Base-by-base conservation (phyloP, 2,113 vertebrate genomes). In the Ceyx cyanopectus region DNA sequence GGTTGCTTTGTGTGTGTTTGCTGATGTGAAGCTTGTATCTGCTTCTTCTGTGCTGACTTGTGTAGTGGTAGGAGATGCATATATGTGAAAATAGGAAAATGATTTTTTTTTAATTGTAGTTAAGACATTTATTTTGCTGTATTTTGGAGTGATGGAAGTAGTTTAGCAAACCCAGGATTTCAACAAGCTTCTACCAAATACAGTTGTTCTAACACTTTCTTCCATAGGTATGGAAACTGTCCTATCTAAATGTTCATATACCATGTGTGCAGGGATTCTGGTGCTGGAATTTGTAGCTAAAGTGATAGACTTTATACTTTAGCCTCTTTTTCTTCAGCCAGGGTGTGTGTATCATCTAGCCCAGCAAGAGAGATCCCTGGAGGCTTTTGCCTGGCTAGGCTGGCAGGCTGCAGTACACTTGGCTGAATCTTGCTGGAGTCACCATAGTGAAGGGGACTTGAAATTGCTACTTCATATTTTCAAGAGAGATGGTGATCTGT, bases 301-400 rank as follows among this genome's bases (percentile, higher is more conserved):
- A 77, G 11, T 78, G 37, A 37, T 37, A 10, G 37, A 37, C 37
- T 37, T 37, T 37, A 37, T 37, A 37, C 37, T 37, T 37, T 37
- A 37, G 37, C 37, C 37, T 37, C 24, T 70, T 63, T 70, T 22
- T 75, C 12, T 83, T 83, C 8, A 7, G 26, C 13, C 19, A 43
- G 23, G 0, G 0, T n/a, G 13, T 3, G 4, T 37, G 51, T 65
- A 6, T 53, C 1, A 2, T 80, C 11, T 24, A 70, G 61, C 41
- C 29, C 27, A 68, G 78, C 29, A 70, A 48, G 80, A 65, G 11
- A 79, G 74, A 17, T 21, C 5, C 23, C 30, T 78, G 82, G 21
- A 54, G 81, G 34, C 41, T 62, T 89, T 72, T 82, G 24, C 23
- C 66, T 91, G 62, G 15, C 27, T 76, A 16, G 72, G 27, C 43